phyloP scores from a whole-genome alignment of 2,888 invertebrate species.

The Drosophila pullipes region DNA sequence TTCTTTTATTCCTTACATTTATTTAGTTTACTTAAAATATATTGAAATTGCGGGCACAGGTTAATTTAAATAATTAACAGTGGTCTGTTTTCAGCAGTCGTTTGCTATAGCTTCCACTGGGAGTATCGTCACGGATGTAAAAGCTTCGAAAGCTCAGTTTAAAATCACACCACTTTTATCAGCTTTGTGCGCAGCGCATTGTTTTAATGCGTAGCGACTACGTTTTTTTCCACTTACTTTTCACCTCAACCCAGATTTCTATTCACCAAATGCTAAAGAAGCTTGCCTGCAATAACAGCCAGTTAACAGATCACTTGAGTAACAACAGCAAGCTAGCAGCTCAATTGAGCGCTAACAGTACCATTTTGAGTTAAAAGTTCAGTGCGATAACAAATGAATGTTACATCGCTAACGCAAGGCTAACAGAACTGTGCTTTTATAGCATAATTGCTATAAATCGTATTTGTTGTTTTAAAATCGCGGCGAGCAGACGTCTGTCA shows the following conservation, averaged over 20 bases:
- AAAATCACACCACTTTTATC: conserved; percentile 16
- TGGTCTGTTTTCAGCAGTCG: too few relatives aligned
- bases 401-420: conserved; percentile 20
- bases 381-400: conserved; percentile 36
- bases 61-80: conserved; percentile 7
- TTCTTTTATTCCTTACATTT: background rate
- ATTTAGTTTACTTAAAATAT: background rate
- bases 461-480: conserved; percentile 65
- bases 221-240: background rate
- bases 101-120: conserved; percentile 1
- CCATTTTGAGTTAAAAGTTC: conserved; percentile 41
- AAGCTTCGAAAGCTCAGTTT: conserved; percentile 2
- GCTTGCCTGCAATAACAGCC: background rate
- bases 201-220: background rate
- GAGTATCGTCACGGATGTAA: background rate
- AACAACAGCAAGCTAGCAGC: conserved; percentile 17
- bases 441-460: conserved; percentile 50
- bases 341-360: conserved; percentile 13
- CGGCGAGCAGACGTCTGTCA: conserved; percentile 59
- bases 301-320: conserved; percentile 24
- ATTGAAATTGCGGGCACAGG: conserved; percentile 26
- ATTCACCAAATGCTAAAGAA: conserved; percentile 1
- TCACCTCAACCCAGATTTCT: background rate
- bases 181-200: conserved; percentile 13
- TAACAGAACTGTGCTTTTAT: conserved; percentile 44